Evolutionary conservation across 2,113 vertebrate genomes (phyloP), one percentile per base, ranked within the genome.

Genomic region (Microcebus murinus): DNA sequence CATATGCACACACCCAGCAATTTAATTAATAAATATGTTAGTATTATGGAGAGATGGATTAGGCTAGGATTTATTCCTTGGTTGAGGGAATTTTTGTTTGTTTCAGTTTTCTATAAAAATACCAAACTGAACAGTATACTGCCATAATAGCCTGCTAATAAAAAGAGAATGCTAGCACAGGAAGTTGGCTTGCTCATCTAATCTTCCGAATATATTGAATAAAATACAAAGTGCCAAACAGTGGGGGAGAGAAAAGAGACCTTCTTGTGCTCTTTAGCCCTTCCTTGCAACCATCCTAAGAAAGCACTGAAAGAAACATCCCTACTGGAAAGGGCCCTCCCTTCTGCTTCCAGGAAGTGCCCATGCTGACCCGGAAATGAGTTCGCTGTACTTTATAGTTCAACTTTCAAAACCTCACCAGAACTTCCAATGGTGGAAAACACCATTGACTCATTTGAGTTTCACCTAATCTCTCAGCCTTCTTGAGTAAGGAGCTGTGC

Each of bases 51-150:
- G 36, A 90, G 50, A 87, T 93, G n/a, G 14, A 65, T 81, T 94
- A 93, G 27, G 39, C 27, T 95, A 76, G 20, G 31, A 61, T 93
- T 93, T 90, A 6, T 84, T 94, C 27, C 65, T 95, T 91, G n/a
- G 59, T 90, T 91, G 45, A 48, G 25, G 15, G 25, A 90, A 80
- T 63, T 94, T 96, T 92, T 90, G 52, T 89, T 95, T 94, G 45
- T 91, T 96, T 94, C 91, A 90, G 45, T 96, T 96, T 91, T 73
- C 71, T 80, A 84, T 91, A 91, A 97, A 97, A 97, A 91, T 95
- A 90, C 11, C 82, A 88, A 90, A 90, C 76, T 17, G 57, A 93
- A 83, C 23, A 83, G 79, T 80, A 61, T 61, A 68, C 2, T 77
- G n/a, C 73, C 29, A 73, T 88, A 88, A 67, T 18, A 80, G 31